These are phyloP conservation scores for Gadopsis bispinosus DNA, from an alignment of 2,797 vertebrate species.

Conservation along the genomic window DNA sequence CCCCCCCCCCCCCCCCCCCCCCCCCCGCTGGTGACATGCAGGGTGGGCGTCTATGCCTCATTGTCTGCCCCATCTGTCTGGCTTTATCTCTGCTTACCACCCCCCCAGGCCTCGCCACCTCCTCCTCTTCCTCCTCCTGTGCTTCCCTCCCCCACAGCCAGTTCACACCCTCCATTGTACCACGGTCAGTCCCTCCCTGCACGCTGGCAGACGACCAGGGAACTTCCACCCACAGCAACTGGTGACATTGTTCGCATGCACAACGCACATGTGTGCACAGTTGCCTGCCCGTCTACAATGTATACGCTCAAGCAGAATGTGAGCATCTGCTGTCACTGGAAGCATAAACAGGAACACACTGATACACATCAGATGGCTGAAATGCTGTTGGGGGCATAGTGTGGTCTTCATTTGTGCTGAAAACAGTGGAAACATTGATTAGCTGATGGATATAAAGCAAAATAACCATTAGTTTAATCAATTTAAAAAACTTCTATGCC, in stretches of 20 bases:
- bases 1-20: too few species aligned
- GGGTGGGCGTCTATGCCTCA: slow-evolving; percentile 70
- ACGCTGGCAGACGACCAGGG: slow-evolving; percentile 68
- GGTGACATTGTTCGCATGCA: slow-evolving; percentile 78
- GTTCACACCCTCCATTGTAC: slow-evolving; percentile 76
- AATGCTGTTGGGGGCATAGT: slow-evolving; percentile 3
- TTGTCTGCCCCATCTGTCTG: slow-evolving; percentile 82
- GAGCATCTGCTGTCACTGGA: slow-evolving; percentile 66
- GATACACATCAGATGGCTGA: slow-evolving; percentile 23
- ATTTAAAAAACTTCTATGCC: not conserved
- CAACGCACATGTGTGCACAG: slow-evolving; percentile 55
- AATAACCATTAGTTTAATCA: not conserved
- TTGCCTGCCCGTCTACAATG: slow-evolving; percentile 41
- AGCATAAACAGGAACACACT: slow-evolving; percentile 19
- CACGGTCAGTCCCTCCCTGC: slow-evolving; percentile 52
- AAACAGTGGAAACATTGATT: slow-evolving; percentile 20
- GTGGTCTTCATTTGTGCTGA: slow-evolving; percentile 14
- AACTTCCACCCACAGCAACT: slow-evolving; percentile 77
- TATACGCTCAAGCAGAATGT: slow-evolving; percentile 29
- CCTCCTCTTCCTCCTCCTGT: slow-evolving; percentile 13
- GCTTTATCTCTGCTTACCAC: slow-evolving; percentile 72
- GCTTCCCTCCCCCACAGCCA: slow-evolving; percentile 19
- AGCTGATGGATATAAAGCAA: slow-evolving; percentile 6
- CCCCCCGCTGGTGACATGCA: too few species aligned
- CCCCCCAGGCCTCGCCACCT: slow-evolving; percentile 31